Evolutionary conservation across 1,140 invertebrate species (phyloP), one percentile per base, ranked within the genome.

Genomic region (Melipona quadrifasciata): DNA sequence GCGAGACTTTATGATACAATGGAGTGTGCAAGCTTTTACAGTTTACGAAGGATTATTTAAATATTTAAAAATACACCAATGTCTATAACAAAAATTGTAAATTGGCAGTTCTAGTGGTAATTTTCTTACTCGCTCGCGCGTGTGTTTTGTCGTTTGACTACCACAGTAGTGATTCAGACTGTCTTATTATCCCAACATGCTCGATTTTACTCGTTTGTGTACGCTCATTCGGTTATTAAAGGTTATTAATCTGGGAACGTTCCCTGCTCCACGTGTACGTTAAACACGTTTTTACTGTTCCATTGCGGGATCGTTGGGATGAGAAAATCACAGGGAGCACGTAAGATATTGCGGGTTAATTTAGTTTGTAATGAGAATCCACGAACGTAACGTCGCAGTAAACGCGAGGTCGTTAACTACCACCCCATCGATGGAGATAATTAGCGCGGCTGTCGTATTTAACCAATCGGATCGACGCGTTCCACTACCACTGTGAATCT

Each of bases 281-380:
- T 31, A 31, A 34, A 10, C 27, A 17, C 17, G 27, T 17, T 34
- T 67, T 17, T 31, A 19, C 17, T 34, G 16, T 34, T 2, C 31
- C 31, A 19, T 19, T 31, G 19, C 0, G 65, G 17, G 5, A 19
- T 67, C 17, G 31, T 34, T 10, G 14, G 11, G 31, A n/a, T 2
- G 75, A 64, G 75, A 21, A 65, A 65, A 77, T 77, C 31, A 17
- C 39, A 10, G 11, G 39, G 27, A 21, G 58, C n/a, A 16, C 11
- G n/a, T 39, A 19, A 51, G 75, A 77, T 77, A 61, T 27, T 19
- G 16, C 12, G n/a, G 5, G 75, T 31, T 77, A 51, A 77, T 77
- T 77, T 16, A 65, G 75, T 77, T 77, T 51, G n/a, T 51, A 75
- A 77, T 61, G 27, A n/a, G 75, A 51, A 65, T 65, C 39, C n/a